A percentile compares a stretch with the other conserved stretches of the same genome.
phyloP scores from a whole-genome alignment of 2,113 vertebrate genomes.

The Silurus glanis region DNA sequence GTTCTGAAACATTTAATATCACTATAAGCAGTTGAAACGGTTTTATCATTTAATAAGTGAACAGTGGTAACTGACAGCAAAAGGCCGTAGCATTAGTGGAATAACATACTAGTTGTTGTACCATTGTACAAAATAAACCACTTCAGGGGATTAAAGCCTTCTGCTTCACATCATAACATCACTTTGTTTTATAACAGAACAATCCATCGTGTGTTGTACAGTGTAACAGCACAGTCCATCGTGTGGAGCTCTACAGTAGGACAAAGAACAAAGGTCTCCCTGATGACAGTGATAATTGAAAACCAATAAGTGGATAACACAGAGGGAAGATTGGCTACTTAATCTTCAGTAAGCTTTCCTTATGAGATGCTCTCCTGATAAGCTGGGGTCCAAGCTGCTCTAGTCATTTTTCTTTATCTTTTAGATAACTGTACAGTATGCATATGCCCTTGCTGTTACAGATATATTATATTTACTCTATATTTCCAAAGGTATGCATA shows the following conservation, averaged over 20 bases:
- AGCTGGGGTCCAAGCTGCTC: neutral
- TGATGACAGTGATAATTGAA: conserved; percentile 3
- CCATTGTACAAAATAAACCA: neutral
- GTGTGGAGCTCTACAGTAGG: neutral
- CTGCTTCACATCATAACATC: neutral
- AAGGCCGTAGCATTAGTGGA: too few relatives aligned
- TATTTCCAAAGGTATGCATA: neutral
- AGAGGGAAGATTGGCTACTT: neutral
- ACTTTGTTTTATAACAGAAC: neutral
- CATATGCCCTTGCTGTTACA: neutral
- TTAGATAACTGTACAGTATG: neutral
- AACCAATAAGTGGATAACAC: conserved; percentile 8
- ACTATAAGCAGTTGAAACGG: neutral
- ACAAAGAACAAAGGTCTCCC: neutral
- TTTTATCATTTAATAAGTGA: neutral
- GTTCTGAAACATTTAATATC: neutral
- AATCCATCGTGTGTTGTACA: neutral
- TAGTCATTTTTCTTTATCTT: neutral
- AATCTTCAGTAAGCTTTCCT: conserved; percentile 20
- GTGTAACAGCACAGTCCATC: neutral
- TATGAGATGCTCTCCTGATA: neutral
- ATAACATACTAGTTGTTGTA: neutral
- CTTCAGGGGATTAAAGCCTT: neutral
- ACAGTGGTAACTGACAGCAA: neutral
- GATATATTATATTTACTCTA: neutral